Conservation (phyloP, 2,797 vertebrate genomes). For the Mus caroli region DNA sequence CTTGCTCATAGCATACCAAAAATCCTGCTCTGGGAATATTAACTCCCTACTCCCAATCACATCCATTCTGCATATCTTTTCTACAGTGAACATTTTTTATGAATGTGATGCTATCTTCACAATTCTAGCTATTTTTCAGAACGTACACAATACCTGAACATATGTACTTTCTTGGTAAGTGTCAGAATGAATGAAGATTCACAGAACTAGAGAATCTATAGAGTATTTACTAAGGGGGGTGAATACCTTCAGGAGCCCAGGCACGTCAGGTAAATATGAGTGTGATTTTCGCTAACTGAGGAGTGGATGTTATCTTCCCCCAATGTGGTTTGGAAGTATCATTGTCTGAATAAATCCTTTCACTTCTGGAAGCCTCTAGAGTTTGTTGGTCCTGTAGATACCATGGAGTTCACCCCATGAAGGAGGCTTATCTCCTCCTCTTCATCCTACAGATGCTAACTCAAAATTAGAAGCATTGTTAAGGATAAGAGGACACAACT, state of each 20-base stretch:
- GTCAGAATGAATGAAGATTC: background rate
- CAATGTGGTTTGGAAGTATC: background rate
- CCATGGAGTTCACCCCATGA: background rate
- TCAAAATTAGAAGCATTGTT: background rate
- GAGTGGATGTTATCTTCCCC: background rate
- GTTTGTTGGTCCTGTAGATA: background rate
- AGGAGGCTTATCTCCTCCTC: slow-evolving; percentile 21
- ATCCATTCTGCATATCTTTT: background rate
- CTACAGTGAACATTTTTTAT: background rate
- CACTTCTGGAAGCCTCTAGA: background rate
- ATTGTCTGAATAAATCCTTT: slow-evolving; percentile 16
- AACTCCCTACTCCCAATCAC: background rate
- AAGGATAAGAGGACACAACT: slow-evolving; percentile 22
- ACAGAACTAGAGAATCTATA: background rate
- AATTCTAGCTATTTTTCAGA: background rate
- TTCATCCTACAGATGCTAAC: slow-evolving; percentile 27
- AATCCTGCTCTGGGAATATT: background rate
- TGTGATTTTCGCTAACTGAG: background rate
- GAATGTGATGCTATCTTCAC: background rate
- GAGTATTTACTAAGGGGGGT: background rate
- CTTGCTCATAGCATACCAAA: slow-evolving; percentile 3
- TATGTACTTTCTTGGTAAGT: background rate
- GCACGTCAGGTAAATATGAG: background rate
- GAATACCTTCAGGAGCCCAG: background rate
- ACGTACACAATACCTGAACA: background rate